Evolutionary conservation across 1,140 invertebrate genomes (phyloP).

Genomic region (Drosophila ambigua): DNA sequence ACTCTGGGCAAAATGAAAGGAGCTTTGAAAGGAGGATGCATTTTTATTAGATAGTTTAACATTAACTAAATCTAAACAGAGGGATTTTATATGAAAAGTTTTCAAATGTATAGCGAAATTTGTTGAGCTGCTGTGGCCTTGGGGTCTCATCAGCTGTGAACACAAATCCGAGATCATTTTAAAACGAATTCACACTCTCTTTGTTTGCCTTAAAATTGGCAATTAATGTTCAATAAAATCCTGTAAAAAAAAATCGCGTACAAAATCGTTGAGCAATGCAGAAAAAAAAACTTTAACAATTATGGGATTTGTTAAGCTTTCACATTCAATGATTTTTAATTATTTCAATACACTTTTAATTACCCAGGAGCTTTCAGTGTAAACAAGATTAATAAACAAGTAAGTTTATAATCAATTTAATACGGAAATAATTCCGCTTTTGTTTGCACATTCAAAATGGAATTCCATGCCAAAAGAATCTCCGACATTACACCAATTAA

Average conservation of each 20-base stretch:
- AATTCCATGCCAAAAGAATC: not conserved
- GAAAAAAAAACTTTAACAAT: too few relatives aligned
- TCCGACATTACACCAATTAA: not conserved
- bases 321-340: constrained; percentile 6
- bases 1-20: not conserved
- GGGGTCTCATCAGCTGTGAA: too few relatives aligned
- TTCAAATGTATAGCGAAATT: too few relatives aligned
- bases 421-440: constrained; percentile 11
- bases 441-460: not conserved
- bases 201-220: too few relatives aligned
- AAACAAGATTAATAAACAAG: constrained; percentile 25
- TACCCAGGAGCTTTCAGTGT: not conserved
- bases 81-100: not conserved
- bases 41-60: not conserved
- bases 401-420: constrained; percentile 32
- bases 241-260: too few relatives aligned
- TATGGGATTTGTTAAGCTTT: not conserved
- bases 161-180: too few relatives aligned
- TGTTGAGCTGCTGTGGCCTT: too few relatives aligned
- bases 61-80: not conserved
- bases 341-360: constrained; percentile 13
- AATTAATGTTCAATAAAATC: too few relatives aligned
- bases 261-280: too few relatives aligned
- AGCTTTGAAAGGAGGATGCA: not conserved
- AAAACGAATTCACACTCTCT: too few relatives aligned